phyloP scores from a whole-genome alignment of 2,113 vertebrate genomes.

The Ceyx cyanopectus region DNA sequence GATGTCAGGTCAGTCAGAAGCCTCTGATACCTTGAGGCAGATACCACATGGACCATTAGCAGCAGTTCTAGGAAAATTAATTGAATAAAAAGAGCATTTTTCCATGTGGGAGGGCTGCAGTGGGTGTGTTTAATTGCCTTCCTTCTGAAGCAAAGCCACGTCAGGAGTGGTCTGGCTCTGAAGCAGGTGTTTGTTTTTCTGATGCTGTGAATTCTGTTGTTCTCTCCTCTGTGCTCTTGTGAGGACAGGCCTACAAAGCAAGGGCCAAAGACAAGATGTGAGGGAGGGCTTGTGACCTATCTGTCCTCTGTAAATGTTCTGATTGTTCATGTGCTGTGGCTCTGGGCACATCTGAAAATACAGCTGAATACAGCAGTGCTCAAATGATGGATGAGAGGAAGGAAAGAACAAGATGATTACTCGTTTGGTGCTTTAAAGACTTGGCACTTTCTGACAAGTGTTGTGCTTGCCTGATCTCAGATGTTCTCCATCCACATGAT shows the following conservation, averaged over 20 bases:
- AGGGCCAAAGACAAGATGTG: not conserved
- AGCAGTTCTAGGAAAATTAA: conserved; percentile 27
- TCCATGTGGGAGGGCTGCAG: not conserved
- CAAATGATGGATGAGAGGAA: not conserved
- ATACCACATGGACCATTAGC: not conserved
- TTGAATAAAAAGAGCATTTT: conserved; percentile 43
- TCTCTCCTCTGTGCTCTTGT: not conserved
- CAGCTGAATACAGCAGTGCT: not conserved
- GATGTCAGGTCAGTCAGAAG: not conserved
- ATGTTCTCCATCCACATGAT: not conserved
- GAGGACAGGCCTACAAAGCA: not conserved
- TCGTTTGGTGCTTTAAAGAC: not conserved
- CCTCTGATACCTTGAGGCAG: conserved; percentile 14
- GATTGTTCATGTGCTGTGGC: not conserved
- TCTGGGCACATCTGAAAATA: not conserved
- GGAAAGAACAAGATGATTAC: not conserved
- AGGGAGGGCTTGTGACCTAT: not conserved
- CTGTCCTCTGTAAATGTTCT: not conserved
- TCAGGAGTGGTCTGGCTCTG: not conserved
- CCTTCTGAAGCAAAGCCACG: not conserved
- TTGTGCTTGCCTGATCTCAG: not conserved
- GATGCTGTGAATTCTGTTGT: not conserved
- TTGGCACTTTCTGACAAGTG: not conserved
- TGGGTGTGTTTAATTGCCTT: conserved; percentile 7
- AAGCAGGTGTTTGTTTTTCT: not conserved